A percentile compares a stretch with the other conserved stretches of the same genome.
These are phyloP conservation scores for Scaptomyza hsui DNA, from an alignment of 1,140 invertebrate genomes.

Conservation along the genomic window DNA sequence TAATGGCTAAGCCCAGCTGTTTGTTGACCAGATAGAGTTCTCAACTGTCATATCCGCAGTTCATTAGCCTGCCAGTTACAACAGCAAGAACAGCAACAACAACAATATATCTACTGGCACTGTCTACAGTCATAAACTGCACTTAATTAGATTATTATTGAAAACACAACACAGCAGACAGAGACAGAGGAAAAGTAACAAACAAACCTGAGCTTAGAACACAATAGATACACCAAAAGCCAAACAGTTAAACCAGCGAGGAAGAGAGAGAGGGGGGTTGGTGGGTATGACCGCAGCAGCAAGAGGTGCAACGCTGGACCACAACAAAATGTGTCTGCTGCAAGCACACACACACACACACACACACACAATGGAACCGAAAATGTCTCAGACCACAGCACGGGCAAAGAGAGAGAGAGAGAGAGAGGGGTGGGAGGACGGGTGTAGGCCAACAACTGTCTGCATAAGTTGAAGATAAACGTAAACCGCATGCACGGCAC, in stretches of 20 bases:
- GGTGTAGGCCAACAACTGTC: conserved; percentile 59
- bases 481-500: conserved; percentile 81
- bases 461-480: conserved; percentile 82
- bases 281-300: conserved; percentile 33
- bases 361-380: conserved; percentile 36
- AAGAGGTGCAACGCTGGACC: conserved; percentile 48
- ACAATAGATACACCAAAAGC: conserved; percentile 57
- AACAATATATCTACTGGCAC: conserved; percentile 22
- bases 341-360: conserved; percentile 34
- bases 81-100: conserved; percentile 4
- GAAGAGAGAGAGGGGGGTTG: not conserved
- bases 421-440: not conserved
- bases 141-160: conserved; percentile 78
- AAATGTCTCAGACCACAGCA: conserved; percentile 75
- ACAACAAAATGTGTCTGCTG: conserved; percentile 77
- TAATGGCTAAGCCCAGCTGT: not conserved
- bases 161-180: conserved; percentile 40
- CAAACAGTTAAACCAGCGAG: conserved; percentile 49
- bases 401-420: conserved; percentile 26
- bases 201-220: conserved; percentile 42
- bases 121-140: conserved; percentile 48
- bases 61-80: conserved; percentile 30
- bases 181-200: conserved; percentile 47
- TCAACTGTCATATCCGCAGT: conserved; percentile 34
- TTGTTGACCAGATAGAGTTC: conserved; percentile 8